A percentile compares a stretch with the other conserved stretches of the same genome.
Evolutionary conservation across 1,140 invertebrate species (phyloP).

Genomic region (Amyelois transitella): DNA sequence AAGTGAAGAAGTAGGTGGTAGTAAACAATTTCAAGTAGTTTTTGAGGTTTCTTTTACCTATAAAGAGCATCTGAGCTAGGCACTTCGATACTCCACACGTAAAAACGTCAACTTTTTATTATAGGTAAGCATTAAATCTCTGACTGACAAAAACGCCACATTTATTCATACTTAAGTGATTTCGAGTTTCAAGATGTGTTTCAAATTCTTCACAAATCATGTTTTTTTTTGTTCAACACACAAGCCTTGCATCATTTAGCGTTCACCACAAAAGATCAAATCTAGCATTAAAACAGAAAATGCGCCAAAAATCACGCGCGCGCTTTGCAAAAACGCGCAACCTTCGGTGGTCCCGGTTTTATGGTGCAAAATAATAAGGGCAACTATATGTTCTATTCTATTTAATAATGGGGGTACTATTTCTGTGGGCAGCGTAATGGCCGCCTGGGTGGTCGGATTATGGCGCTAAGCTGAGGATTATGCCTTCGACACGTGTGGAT

Average conservation of each 20-base stretch:
- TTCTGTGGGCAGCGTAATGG: slow-evolving; percentile 2
- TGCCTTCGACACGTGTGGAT: slow-evolving; percentile 64
- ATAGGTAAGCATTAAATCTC: too few species aligned
- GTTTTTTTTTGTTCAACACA: neutral
- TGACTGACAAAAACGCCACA: too few species aligned
- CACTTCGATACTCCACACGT: too few species aligned
- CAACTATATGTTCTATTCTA: slow-evolving; percentile 54
- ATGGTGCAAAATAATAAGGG: slow-evolving; percentile 56
- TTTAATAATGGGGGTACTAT: slow-evolving; percentile 54
- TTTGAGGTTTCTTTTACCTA: too few species aligned
- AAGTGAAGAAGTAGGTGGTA: too few species aligned
- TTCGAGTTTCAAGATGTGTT: neutral
- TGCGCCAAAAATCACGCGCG: slow-evolving; percentile 61
- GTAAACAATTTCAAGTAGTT: too few species aligned
- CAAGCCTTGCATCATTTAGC: neutral
- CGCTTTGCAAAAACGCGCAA: slow-evolving; percentile 21
- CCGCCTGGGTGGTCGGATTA: slow-evolving; percentile 65
- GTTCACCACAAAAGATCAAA: neutral
- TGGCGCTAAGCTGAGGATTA: slow-evolving; percentile 44
- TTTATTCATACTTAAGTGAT: too few species aligned
- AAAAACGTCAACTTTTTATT: too few species aligned
- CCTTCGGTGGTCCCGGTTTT: slow-evolving; percentile 55
- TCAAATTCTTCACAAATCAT: neutral
- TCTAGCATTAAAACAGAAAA: slow-evolving; percentile 18
- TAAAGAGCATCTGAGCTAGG: too few species aligned